Evolutionary conservation across 2,888 invertebrate species (phyloP).

Genomic region (Camptogramma bilineatum): DNA sequence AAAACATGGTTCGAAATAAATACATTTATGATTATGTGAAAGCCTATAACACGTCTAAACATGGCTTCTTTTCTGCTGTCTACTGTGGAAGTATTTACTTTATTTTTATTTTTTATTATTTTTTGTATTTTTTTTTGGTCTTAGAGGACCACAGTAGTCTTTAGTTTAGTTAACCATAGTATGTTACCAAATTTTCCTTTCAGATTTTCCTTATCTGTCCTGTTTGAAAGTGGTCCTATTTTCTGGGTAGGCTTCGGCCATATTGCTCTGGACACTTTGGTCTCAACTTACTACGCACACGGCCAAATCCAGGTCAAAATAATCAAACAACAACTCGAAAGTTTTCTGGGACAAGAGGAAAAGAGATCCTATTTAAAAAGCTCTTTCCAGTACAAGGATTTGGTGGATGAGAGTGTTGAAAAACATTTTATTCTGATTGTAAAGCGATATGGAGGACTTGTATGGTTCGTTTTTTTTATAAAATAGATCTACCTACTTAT

Average conservation of each 20-base stretch:
- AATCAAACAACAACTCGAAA: constrained; percentile 54
- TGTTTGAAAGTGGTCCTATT: constrained; percentile 45
- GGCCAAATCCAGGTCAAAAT: constrained; percentile 58
- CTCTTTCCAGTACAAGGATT: constrained; percentile 43
- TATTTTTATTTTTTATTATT: no score
- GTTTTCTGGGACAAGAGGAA: constrained; percentile 44
- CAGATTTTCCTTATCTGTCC: constrained; percentile 50
- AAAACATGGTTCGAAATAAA: no score
- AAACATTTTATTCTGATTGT: constrained; percentile 51
- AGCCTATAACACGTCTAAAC: no score
- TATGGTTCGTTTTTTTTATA: constrained; percentile 48
- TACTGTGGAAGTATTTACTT: no score
- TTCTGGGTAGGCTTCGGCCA: constrained; percentile 56
- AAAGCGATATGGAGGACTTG: constrained; percentile 53
- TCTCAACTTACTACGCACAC: constrained; percentile 56
- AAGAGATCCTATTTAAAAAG: neutral
- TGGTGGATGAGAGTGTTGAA: constrained; percentile 40
- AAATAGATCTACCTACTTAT: no score
- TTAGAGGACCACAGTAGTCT: no score
- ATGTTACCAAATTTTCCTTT: constrained; percentile 20
- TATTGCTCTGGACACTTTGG: constrained; percentile 49
- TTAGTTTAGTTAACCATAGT: no score
- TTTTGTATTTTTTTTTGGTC: no score
- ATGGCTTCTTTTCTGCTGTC: no score
- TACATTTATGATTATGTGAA: no score